A percentile compares a stretch with the other conserved stretches of the same genome.
These are phyloP conservation scores for Synanthedon vespiformis DNA, from an alignment of 2,888 invertebrate species.

Conservation along the genomic window DNA sequence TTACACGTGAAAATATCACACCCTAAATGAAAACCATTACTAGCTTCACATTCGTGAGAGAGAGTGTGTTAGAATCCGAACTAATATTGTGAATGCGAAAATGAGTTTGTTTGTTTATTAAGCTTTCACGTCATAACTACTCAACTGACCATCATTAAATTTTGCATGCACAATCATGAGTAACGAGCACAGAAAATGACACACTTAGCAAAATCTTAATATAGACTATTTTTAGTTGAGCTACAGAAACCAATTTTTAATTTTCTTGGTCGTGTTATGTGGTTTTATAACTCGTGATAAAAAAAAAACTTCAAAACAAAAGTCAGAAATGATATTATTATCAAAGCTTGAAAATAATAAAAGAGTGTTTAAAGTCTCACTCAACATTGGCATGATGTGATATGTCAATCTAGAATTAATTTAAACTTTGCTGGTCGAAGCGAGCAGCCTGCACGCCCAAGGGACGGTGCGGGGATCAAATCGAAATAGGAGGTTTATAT, in stretches of 20 bases:
- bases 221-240: too few relatives aligned
- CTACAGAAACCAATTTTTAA: too few relatives aligned
- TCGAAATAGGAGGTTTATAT: slow-evolving; percentile 24
- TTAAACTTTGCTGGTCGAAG: slow-evolving; percentile 62
- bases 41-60: background rate
- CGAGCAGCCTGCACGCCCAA: slow-evolving; percentile 44
- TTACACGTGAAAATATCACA: slow-evolving; percentile 23
- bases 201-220: too few relatives aligned
- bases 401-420: slow-evolving; percentile 65
- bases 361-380: slow-evolving; percentile 42
- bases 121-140: too few relatives aligned
- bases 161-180: too few relatives aligned
- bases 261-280: too few relatives aligned
- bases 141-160: too few relatives aligned
- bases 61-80: background rate
- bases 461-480: slow-evolving; percentile 58
- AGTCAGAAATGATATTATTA: background rate
- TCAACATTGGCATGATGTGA: slow-evolving; percentile 42
- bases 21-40: slow-evolving; percentile 4
- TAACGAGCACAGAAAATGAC: too few relatives aligned
- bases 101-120: background rate
- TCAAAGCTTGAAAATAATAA: slow-evolving; percentile 8
- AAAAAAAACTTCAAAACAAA: background rate
- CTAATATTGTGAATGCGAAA: background rate
- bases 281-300: too few relatives aligned